Evolutionary conservation across 2,113 vertebrate genomes (phyloP).

Genomic region (Bungarus multicinctus): DNA sequence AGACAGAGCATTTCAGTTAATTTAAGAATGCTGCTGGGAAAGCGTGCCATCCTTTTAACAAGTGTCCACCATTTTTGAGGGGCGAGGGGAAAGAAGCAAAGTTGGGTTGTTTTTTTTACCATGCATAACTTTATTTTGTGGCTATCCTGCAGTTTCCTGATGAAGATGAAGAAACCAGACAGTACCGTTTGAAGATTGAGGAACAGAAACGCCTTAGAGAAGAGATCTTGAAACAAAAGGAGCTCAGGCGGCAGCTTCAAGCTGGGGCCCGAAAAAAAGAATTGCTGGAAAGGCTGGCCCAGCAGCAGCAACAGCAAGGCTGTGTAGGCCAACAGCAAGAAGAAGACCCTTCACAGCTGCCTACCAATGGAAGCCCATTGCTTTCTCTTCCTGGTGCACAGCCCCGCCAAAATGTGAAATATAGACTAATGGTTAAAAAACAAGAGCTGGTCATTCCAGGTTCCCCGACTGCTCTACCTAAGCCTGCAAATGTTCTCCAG

Average conservation of each 20-base stretch:
- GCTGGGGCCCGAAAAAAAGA: slow-evolving; percentile 92
- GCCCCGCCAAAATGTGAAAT: slow-evolving; percentile 73
- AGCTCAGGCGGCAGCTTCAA: slow-evolving; percentile 92
- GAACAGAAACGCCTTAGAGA: slow-evolving; percentile 94
- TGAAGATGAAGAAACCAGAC: slow-evolving; percentile 91
- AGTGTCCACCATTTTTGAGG: not conserved
- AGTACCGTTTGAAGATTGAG: slow-evolving; percentile 94
- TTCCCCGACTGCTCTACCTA: slow-evolving; percentile 34
- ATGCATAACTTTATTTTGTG: not conserved
- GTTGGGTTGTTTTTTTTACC: not conserved
- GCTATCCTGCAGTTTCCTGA: slow-evolving; percentile 77
- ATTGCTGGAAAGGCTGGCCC: slow-evolving; percentile 83
- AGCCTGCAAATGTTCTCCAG: slow-evolving; percentile 51
- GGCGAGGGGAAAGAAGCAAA: too few species aligned
- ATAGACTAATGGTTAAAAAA: slow-evolving; percentile 71
- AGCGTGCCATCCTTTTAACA: not conserved
- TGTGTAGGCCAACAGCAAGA: slow-evolving; percentile 52
- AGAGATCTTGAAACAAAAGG: slow-evolving; percentile 91
- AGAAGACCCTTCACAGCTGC: slow-evolving; percentile 44
- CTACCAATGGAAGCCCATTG: slow-evolving; percentile 68
- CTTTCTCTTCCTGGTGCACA: slow-evolving; percentile 66
- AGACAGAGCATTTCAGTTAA: not conserved
- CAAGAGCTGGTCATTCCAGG: slow-evolving; percentile 45
- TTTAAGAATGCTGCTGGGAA: slow-evolving; percentile 11
- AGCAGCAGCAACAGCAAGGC: not conserved